Base-by-base conservation (phyloP, 2,797 vertebrate species). In the Sparidentex hasta region DNA sequence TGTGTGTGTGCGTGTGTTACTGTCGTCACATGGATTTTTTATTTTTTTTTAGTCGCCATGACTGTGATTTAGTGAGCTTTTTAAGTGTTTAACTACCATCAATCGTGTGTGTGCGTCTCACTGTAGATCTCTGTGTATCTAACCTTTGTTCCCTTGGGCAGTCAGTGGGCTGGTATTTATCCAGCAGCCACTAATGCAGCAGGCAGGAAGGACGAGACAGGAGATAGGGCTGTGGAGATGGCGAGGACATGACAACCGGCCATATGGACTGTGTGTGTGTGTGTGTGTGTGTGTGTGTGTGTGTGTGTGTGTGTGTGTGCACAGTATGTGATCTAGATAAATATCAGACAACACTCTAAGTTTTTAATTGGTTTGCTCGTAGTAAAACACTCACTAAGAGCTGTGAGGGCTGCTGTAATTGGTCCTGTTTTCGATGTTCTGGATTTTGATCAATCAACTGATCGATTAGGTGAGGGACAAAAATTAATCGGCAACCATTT, bases 161-260 rank as follows among this genome's bases (percentile, higher is more conserved):
- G 95, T 95, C 94, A 86, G 95, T 95, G 94, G 96, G 95, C 94
- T 95, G 95, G 94, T 98, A 97, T 98, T 97, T 98, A 97, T 96
- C 96, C 96, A 97, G 96, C 96, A 96, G 94, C 96, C 94, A 89
- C 97, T 97, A 97, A 97, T 97, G 96, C 83, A 94, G 74, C 71
- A 44, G 75, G 72, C 88, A 90, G 90, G 91, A 96, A 97, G 89
- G 83, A 87, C 62, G 2, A 80, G 81, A 82, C 80, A 71, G 83
- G 83, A 89, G 89, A 90, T 89, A 65, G 79, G 55, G 52, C 70
- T 33, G 72, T 38, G 73, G 78, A 83, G 80, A 86, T 74, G 71
- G 43, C 29, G 33, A 65, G 75, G 80, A 84, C 82, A 71, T 78
- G 87, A 80, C 84, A 80, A 71, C 74, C 11, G 21, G 71, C 88